phyloP scores from a whole-genome alignment of 2,797 vertebrate genomes.

The Danio tinwini region DNA sequence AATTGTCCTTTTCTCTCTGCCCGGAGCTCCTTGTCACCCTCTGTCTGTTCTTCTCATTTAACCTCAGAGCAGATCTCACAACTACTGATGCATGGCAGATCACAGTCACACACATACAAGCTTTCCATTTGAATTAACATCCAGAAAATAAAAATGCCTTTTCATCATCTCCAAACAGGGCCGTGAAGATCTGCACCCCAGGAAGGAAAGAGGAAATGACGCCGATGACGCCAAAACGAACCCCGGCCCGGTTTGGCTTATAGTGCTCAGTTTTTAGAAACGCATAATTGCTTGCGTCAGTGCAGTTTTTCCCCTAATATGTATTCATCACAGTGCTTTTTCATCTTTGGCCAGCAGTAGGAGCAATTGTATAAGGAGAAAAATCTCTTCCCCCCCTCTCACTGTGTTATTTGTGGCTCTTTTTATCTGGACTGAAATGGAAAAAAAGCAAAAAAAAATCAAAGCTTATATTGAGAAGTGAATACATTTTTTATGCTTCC shows the following conservation, averaged over 20 bases:
- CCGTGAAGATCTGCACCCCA: constrained; percentile 92
- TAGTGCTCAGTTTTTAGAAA: constrained; percentile 62
- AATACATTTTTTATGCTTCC: neutral
- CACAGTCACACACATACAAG: neutral
- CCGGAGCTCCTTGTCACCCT: neutral
- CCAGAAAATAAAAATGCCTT: constrained; percentile 19
- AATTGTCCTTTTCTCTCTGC: constrained; percentile 41
- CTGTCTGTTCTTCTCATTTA: constrained; percentile 5
- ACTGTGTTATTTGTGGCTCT: too few relatives aligned
- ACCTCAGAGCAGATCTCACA: neutral
- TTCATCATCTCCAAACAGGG: constrained; percentile 72
- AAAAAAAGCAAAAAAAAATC: too few relatives aligned
- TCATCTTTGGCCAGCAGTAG: constrained; percentile 77
- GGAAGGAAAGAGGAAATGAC: constrained; percentile 89
- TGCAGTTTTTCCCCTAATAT: neutral
- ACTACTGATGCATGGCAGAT: constrained; percentile 5
- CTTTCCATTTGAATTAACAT: neutral
- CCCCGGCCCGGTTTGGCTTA: constrained; percentile 92
- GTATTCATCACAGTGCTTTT: constrained; percentile 33
- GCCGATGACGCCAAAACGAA: constrained; percentile 90
- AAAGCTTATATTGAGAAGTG: neutral
- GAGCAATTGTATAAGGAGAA: constrained; percentile 83
- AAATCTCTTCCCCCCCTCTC: constrained; percentile 1
- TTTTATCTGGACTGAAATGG: too few relatives aligned
- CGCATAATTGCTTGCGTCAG: neutral